Conservation (phyloP, 1,140 invertebrate genomes). For the Coptotermes formosanus region DNA sequence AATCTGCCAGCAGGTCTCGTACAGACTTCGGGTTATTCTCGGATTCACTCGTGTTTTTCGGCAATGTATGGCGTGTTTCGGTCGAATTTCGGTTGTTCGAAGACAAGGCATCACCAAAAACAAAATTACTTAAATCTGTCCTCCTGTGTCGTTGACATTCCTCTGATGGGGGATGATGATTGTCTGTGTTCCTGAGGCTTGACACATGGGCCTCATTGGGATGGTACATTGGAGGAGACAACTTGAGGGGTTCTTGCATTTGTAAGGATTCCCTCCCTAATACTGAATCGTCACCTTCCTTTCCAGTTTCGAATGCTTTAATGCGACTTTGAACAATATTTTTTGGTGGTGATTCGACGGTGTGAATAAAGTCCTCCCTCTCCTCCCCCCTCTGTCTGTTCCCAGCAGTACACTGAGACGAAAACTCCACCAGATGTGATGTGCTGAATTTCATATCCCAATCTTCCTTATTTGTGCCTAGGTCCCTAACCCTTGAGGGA, state of each 20-base stretch:
- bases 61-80: background rate
- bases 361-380: background rate
- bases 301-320: slow-evolving; percentile 49
- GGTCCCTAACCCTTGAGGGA: slow-evolving; percentile 30
- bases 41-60: background rate
- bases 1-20: slow-evolving; percentile 54
- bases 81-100: background rate
- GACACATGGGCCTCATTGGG: slow-evolving; percentile 52
- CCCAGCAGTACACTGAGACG: background rate
- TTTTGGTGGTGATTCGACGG: slow-evolving; percentile 41
- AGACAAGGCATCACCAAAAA: background rate
- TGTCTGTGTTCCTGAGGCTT: slow-evolving; percentile 27
- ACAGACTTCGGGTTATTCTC: slow-evolving; percentile 49
- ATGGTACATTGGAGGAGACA: slow-evolving; percentile 45
- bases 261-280: slow-evolving; percentile 42
- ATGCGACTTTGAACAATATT: slow-evolving; percentile 57
- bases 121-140: background rate
- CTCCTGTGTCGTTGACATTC: background rate
- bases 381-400: background rate
- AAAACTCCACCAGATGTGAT: slow-evolving; percentile 46
- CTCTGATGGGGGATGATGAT: background rate
- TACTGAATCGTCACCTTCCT: slow-evolving; percentile 33
- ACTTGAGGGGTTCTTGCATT: slow-evolving; percentile 51
- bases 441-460: slow-evolving; percentile 49
- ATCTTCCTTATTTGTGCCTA: slow-evolving; percentile 35